Evolutionary conservation across 2,888 invertebrate genomes (phyloP).

Genomic region (Drosophila nr. perissopoda): DNA sequence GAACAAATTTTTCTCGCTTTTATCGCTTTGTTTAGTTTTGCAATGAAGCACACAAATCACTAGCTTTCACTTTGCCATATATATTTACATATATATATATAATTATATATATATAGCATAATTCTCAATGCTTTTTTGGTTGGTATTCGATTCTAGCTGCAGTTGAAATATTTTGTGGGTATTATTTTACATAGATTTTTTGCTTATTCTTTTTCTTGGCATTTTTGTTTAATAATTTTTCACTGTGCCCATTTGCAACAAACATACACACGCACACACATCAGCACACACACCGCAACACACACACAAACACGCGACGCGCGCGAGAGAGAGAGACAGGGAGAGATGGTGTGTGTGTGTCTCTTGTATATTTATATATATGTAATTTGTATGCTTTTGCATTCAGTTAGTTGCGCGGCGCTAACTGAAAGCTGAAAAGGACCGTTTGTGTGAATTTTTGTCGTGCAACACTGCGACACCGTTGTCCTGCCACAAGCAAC

Average conservation of each 20-base stretch:
- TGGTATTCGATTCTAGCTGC: constrained; percentile 13
- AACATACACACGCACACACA: constrained; percentile 45
- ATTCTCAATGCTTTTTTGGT: constrained; percentile 13
- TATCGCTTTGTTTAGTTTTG: constrained; percentile 55
- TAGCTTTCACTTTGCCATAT: constrained; percentile 37
- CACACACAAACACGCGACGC: constrained; percentile 24
- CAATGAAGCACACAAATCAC: constrained; percentile 24
- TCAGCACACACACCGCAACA: constrained; percentile 30
- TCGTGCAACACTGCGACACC: constrained; percentile 56
- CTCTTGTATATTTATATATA: background rate
- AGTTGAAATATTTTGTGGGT: constrained; percentile 14
- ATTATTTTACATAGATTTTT: background rate
- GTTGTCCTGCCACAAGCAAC: constrained; percentile 85
- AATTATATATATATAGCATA: background rate
- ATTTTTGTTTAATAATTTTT: constrained; percentile 72
- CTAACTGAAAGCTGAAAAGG: constrained; percentile 32
- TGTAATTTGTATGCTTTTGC: constrained; percentile 19
- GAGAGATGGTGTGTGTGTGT: constrained; percentile 19
- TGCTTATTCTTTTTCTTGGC: constrained; percentile 10
- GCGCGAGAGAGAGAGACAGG: constrained; percentile 22
- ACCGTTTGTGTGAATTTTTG: constrained; percentile 8
- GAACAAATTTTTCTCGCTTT: constrained; percentile 38
- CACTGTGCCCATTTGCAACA: constrained; percentile 70
- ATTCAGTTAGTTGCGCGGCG: constrained; percentile 53
- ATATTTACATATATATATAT: constrained; percentile 5